Base-by-base conservation (phyloP, 2,113 vertebrate genomes). In the Raja brachyura region DNA sequence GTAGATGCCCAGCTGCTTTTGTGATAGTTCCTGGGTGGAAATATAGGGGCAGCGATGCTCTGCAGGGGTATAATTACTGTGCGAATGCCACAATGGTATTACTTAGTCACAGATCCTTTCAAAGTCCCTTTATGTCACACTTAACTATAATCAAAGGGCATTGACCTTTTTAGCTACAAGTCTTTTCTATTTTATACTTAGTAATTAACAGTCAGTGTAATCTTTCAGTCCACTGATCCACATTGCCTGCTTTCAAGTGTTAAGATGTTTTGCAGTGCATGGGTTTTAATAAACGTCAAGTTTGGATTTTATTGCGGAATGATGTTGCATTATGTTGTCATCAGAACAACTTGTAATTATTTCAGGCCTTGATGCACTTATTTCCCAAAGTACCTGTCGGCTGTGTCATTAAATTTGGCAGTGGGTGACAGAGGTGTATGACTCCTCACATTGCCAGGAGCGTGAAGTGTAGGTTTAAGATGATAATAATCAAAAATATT, bases 61-160 rank as follows among this genome's bases (percentile, higher is more conserved):
- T 70, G 68, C 9, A 10, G 90, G 48, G 68, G 66, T 73, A 92
- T 92, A 92, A 92, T 92, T 92, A 92, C 68, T 73, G 25, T 14
- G 13, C 28, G 73, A 92, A 92, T 92, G 22, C 39, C 90, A 92
- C 61, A 18, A 61, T 92, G 66, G 20, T 73, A 74, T 92, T 74
- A 92, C 90, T 54, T 20, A 92, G 90, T 92, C 90, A 92, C 88
- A 92, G 66, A 92, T 92, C 90, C 73, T 68, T 92, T 92, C 90
- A 92, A 70, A 92, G 68, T 33, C 68, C 25, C 73, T 90, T 73
- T 92, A 70, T 73, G 90, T 92, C 66, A 92, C 39, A 92, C 33
- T 73, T 74, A 88, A 54, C 90, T 92, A 68, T 92, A 92, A 92
- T 92, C 39, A 92, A 92, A 92, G 73, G 48, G 63, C 39, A 73